Base-by-base conservation (phyloP, 2,113 vertebrate genomes). In the Gobiocypris rarus region DNA sequence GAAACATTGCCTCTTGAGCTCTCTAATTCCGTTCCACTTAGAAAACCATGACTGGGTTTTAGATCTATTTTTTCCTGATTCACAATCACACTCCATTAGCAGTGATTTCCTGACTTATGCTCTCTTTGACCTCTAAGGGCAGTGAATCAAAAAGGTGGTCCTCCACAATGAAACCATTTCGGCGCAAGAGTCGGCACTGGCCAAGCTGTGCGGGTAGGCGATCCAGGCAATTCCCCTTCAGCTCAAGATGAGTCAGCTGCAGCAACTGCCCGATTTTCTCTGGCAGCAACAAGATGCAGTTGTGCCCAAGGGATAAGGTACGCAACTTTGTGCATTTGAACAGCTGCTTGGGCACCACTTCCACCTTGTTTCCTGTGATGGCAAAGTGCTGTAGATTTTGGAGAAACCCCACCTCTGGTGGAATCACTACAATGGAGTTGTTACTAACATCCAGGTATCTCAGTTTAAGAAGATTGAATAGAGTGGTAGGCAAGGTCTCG, bases 91-190 rank as follows among this genome's bases (percentile, higher is more conserved):
- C 90, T 91, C 96, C 97, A 3, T 97, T 98, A 81, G 95, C 93
- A 82, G 77, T 92, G 31, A 90, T 89, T 89, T 99, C 98, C 95
- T 97, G 97, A 90, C 97, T 98, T 89, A 99, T 93, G 81, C 92
- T 93, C 89, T 99, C 98, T 93, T 99, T 99, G 86, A 97, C 95
- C 90, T 99, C 97, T 0, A 93, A 89, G 81, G 98, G 97, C 85
- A 99, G 95, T 9, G 96, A 95, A 74, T 99, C 97, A 91, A 99
- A 98, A 88, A 99, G 97, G 87, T 99, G 97, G 90, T 99, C 98
- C 89, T 99, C 98, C 78, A 99, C 95, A 1, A 96, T 81, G 22
- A 99, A 95, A 88, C 97, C 96, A 10, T 93, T 95, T 91, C 95
- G 96, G 90, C 94, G 96, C 87, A 99, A 95, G 89, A 97, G 95